These are phyloP conservation scores for Hypocryptadius cinnamomeus DNA, from an alignment of 2,113 vertebrate genomes.

Conservation along the genomic window DNA sequence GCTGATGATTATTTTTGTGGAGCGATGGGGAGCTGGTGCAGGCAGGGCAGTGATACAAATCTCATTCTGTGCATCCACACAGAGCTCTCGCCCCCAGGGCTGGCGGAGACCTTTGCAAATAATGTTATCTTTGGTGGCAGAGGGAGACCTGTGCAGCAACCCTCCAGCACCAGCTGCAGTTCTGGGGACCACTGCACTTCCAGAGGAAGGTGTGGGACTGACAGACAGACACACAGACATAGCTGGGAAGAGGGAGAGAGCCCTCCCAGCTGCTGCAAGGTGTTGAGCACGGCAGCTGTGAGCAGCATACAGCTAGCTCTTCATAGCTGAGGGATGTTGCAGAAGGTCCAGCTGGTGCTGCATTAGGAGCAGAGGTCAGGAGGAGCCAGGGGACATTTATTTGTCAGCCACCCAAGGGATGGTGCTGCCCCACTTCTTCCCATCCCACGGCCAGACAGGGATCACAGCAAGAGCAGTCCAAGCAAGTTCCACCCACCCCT, in stretches of 20 bases:
- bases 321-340: neutral
- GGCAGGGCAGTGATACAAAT: neutral
- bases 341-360: neutral
- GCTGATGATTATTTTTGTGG: neutral
- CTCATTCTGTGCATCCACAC: neutral
- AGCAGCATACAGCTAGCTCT: accelerated
- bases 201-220: neutral
- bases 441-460: accelerated
- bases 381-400: neutral
- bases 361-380: neutral
- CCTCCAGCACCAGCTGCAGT: neutral
- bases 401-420: neutral
- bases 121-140: neutral
- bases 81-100: neutral
- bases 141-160: neutral
- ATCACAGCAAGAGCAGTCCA: neutral
- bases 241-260: neutral
- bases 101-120: neutral
- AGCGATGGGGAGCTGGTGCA: neutral
- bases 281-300: accelerated
- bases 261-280: neutral
- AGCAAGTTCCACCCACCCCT: neutral
- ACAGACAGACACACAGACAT: neutral
- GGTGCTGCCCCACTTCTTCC: neutral
- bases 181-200: neutral